These are phyloP conservation scores for Triplophysa yarkandensis DNA, from an alignment of 2,797 vertebrate genomes.

Conservation along the genomic window DNA sequence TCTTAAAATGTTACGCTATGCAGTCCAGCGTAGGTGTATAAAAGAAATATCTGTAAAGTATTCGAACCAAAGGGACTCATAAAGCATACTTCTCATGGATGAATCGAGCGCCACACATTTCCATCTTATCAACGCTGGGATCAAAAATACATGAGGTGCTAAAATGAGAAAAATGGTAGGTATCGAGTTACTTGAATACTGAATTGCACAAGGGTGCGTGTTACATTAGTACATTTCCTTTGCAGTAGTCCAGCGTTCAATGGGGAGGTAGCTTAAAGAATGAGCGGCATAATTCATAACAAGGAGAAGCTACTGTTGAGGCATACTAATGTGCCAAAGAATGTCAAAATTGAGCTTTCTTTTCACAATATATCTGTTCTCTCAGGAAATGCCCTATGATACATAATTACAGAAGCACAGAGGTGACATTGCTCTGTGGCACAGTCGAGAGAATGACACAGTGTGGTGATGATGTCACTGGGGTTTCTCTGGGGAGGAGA, in stretches of 20 bases:
- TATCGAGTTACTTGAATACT: constrained; percentile 32
- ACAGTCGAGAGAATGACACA: constrained; percentile 2
- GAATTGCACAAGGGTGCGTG: constrained; percentile 39
- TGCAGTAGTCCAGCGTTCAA: constrained; percentile 19
- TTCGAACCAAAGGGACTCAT: constrained; percentile 24
- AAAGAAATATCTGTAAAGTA: constrained; percentile 22
- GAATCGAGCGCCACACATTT: constrained; percentile 21
- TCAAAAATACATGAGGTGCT: constrained; percentile 49
- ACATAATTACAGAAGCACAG: constrained; percentile 15
- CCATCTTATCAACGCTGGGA: constrained; percentile 43
- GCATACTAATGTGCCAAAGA: constrained; percentile 31
- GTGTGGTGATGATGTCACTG: not conserved
- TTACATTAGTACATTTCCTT: constrained; percentile 42
- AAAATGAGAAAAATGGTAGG: constrained; percentile 41
- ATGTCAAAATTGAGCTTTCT: not conserved
- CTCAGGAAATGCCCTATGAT: not conserved
- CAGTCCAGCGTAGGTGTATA: not conserved
- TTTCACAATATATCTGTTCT: not conserved
- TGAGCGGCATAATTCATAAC: constrained; percentile 47
- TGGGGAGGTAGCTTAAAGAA: constrained; percentile 47
- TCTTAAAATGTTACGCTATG: constrained; percentile 5
- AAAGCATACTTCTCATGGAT: constrained; percentile 23
- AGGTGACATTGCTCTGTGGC: not conserved
- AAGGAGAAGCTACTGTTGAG: constrained; percentile 15
- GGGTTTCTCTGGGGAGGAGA: not conserved